A percentile compares a stretch with the other conserved stretches of the same genome.
These are phyloP conservation scores for Haliaeetus leucogaster DNA, from an alignment of 2,113 vertebrate genomes.

Conservation along the genomic window DNA sequence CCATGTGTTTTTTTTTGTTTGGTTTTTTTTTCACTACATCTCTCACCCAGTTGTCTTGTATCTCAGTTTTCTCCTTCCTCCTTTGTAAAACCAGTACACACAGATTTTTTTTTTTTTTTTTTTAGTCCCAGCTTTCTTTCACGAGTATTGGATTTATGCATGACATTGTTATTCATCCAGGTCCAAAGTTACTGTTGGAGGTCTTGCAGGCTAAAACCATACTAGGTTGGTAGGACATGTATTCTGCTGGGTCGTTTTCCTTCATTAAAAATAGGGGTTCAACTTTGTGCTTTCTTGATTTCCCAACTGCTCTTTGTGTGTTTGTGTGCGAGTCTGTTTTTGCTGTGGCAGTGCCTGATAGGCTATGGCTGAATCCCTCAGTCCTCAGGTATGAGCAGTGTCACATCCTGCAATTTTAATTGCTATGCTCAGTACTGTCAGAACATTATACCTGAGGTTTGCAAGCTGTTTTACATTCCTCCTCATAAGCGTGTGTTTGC, in stretches of 20 bases:
- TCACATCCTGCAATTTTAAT: conserved; percentile 64
- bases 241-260: neutral
- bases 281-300: neutral
- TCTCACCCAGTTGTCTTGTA: neutral
- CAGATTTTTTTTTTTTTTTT: neutral
- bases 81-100: neutral
- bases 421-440: conserved; percentile 23
- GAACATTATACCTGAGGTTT: conserved; percentile 26
- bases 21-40: neutral
- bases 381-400: conserved; percentile 44
- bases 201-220: neutral
- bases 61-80: neutral
- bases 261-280: neutral
- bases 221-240: neutral
- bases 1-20: neutral
- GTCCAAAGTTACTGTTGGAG: neutral
- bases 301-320: neutral
- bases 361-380: conserved; percentile 4
- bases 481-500: neutral
- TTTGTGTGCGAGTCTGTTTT: neutral
- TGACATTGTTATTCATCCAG: neutral
- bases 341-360: neutral
- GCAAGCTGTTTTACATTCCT: conserved; percentile 50
- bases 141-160: neutral
- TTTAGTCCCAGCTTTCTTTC: neutral